phyloP scores from a whole-genome alignment of 1,140 invertebrate genomes.

The Ceratina australensis region DNA sequence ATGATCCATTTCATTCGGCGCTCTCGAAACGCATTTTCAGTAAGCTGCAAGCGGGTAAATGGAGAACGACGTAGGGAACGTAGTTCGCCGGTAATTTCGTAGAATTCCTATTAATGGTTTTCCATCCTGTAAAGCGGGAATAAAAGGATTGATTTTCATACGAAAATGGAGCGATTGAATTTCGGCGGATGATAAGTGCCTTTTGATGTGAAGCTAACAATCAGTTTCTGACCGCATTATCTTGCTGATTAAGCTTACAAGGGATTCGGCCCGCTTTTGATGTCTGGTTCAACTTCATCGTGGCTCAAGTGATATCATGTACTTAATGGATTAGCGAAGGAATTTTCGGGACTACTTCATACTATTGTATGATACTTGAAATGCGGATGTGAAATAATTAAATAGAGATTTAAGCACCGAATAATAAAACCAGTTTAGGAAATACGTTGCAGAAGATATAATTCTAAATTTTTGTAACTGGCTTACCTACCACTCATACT shows the following conservation, averaged over 20 bases:
- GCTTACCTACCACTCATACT: too few relatives aligned
- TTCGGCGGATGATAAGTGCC: constrained; percentile 21
- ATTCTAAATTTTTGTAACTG: too few relatives aligned
- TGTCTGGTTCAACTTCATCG: not conserved
- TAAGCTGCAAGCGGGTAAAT: not conserved
- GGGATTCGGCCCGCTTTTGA: not conserved
- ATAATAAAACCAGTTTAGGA: too few relatives aligned
- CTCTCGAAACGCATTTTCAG: not conserved
- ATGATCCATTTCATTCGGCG: not conserved
- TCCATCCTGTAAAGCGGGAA: not conserved
- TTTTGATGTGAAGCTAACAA: constrained; percentile 17
- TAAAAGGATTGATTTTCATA: constrained; percentile 9
- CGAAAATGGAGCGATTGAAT: constrained; percentile 11
- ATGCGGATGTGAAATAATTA: too few relatives aligned
- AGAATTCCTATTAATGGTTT: not conserved
- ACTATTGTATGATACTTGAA: too few relatives aligned
- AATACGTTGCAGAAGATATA: too few relatives aligned
- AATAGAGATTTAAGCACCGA: too few relatives aligned
- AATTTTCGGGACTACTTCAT: not conserved
- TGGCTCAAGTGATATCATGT: not conserved
- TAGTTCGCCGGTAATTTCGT: constrained; percentile 11
- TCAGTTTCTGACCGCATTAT: constrained; percentile 3
- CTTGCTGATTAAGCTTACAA: constrained; percentile 4
- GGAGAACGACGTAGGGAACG: not conserved
- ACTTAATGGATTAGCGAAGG: not conserved